Conservation (phyloP, 2,888 invertebrate genomes). For the Nectonema munidae region DNA sequence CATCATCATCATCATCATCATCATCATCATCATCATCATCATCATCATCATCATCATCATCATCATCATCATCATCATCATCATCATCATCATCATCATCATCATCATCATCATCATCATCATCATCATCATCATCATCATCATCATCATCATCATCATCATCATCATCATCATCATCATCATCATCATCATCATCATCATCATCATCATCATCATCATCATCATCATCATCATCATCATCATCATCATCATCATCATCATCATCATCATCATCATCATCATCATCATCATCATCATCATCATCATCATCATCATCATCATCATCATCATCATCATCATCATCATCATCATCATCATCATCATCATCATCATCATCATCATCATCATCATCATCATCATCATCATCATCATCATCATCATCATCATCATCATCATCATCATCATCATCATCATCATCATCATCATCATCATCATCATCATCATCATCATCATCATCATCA, state of each 20-base stretch:
- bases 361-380: slow-evolving; percentile 1
- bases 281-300: slow-evolving; percentile 8
- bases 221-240: background rate
- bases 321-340: slow-evolving; percentile 13
- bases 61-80: background rate
- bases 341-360: background rate
- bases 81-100: background rate
- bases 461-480: background rate
- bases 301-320: slow-evolving; percentile 15
- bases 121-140: background rate
- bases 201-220: background rate
- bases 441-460: slow-evolving; percentile 7
- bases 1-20: background rate
- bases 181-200: background rate
- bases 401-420: slow-evolving; percentile 1
- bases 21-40: background rate
- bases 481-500: slow-evolving; percentile 7
- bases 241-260: slow-evolving; percentile 7
- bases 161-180: background rate
- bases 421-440: slow-evolving; percentile 1
- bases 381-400: slow-evolving; percentile 1
- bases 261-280: slow-evolving; percentile 9
- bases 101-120: background rate
- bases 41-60: background rate
- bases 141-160: background rate